Base-by-base conservation (phyloP, 2,888 invertebrate genomes). In the Trichacis sp. region DNA sequence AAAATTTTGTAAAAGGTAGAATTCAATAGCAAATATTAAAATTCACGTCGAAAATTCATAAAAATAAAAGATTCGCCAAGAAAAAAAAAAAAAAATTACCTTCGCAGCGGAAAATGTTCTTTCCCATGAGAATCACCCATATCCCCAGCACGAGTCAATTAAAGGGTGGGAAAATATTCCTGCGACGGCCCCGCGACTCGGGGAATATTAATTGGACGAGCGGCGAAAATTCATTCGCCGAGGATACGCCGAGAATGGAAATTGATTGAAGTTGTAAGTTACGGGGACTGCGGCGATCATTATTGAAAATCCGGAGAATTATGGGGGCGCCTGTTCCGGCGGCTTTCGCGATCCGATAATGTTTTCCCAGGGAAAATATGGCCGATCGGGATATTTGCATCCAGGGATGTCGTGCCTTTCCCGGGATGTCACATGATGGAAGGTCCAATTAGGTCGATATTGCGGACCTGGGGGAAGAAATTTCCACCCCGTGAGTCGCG, bases 121-220 rank as follows among this genome's bases (percentile, higher is more conserved):
- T n/a, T n/a, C n/a, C n/a, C n/a, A n/a, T n/a, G n/a, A n/a, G n/a
- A n/a, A n/a, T n/a, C n/a, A n/a, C n/a, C n/a, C n/a, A n/a, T n/a
- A n/a, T n/a, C n/a, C n/a, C n/a, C n/a, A n/a, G n/a, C n/a, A 24
- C 24, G 24, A 43, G 43, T 43, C 19, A 43, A 17, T 43, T 43
- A 43, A 18, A 11, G 19, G 33, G 24, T 8, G 24, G 18, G 19
- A 43, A 43, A 43, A 43, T 43, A 43, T 43, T 18, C 43, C 19
- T 8, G n/a, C 43, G 18, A 18, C 18, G 30, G 17, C 11, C 48
- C 52, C 33, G 50, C 40, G 24, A 46, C 40, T 48, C 51, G 55
- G 50, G 50, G 64, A 58, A 52, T 53, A 64, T 64, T 64, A 64
- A 64, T 58, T 50, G 59, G 47, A 40, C 52, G 51, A 6, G 30